Base-by-base conservation (phyloP, 1,140 invertebrate genomes). In the Nomia melanderi region DNA sequence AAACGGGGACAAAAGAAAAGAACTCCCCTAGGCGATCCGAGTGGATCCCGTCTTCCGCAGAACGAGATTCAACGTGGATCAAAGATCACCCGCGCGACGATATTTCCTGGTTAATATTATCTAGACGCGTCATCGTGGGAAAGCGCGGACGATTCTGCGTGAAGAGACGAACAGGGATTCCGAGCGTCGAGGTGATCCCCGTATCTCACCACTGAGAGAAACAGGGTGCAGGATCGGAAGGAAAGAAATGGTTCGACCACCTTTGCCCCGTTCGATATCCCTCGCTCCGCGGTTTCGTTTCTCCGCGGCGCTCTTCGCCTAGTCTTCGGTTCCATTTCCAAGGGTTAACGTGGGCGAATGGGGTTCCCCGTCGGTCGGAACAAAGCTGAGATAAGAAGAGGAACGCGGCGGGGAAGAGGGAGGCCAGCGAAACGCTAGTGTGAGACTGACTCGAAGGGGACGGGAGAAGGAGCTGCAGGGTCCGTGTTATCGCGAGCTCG, bases 351-450 rank as follows among this genome's bases (percentile, higher is more conserved):
- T 87, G 84, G 85, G 85, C 84, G 85, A 83, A 82, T 84, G 72
- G 84, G 77, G 83, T 57, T 79, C 56, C 60, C 67, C 81, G 79
- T 83, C 82, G 85, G 83, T 62, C 65, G 79, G 79, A 79, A 88
- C 83, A 88, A 87, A 87, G 82, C 78, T 66, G 44, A 83, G 86
- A 88, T 88, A 88, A 88, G 83, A 79, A 62, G 20, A n/a, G n/a
- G n/a, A 47, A 47, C 63, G 53, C 23, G 47, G 81, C 33, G 74
- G 67, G 66, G 78, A 64, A 77, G 44, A 62, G 67, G 41, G 54
- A 57, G 84, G 44, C 72, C 63, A 65, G 23, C 33, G 71, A 73
- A 65, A 53, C 23, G 65, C 70, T 44, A 62, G 56, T 23, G 11
- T 65, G n/a, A 44, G 50, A 47, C 27, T 56, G 25, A 44, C 23